Conservation (phyloP, 2,797 vertebrate genomes). For the Lagorchestes hirsutus region DNA sequence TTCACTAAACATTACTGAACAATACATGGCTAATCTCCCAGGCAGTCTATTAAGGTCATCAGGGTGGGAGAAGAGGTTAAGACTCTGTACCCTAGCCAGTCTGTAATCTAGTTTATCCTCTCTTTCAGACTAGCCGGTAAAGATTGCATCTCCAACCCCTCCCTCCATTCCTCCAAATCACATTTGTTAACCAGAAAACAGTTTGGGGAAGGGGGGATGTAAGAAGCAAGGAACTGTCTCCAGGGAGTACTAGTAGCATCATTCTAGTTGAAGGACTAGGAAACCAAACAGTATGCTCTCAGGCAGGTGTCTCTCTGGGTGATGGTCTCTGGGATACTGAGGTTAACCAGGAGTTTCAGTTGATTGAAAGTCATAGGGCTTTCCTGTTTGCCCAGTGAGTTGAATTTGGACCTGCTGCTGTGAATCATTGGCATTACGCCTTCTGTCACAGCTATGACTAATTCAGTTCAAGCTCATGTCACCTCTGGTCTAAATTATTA, state of each 20-base stretch:
- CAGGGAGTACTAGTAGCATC: background rate
- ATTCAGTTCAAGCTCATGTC: background rate
- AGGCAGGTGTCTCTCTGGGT: background rate
- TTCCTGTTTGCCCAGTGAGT: background rate
- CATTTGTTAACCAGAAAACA: background rate
- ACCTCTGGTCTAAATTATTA: background rate
- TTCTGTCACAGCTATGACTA: background rate
- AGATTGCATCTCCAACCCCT: background rate
- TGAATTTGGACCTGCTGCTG: background rate
- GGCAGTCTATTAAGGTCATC: background rate
- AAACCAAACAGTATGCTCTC: background rate
- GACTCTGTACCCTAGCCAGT: background rate
- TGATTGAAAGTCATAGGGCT: background rate
- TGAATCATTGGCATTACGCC: background rate
- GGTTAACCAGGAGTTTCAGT: background rate
- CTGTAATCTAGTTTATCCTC: background rate
- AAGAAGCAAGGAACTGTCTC: background rate
- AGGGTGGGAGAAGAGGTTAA: background rate
- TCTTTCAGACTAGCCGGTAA: background rate
- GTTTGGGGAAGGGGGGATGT: accelerated
- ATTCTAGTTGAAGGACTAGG: background rate
- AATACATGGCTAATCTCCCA: background rate
- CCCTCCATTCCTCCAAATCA: background rate
- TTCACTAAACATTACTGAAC: background rate
- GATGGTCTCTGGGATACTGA: background rate